Evolutionary conservation across 2,797 vertebrate genomes (phyloP).

Genomic region (Pantherophis alleghaniensis): DNA sequence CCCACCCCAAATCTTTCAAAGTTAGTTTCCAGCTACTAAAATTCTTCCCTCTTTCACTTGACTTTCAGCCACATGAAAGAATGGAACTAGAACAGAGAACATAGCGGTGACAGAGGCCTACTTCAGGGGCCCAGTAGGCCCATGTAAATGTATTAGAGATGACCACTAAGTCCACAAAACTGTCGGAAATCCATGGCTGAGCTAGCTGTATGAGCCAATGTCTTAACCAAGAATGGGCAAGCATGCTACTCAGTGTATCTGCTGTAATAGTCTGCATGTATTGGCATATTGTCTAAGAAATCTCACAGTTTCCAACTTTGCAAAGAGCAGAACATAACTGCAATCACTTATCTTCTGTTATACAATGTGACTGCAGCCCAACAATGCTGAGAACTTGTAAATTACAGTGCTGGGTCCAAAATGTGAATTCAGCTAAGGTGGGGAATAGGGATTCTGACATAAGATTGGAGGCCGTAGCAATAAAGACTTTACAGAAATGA

Average conservation of each 20-base stretch:
- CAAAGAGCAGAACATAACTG: neutral
- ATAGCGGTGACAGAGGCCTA: neutral
- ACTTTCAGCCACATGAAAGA: neutral
- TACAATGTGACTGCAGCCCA: neutral
- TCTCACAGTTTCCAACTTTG: neutral
- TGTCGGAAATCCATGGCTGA: neutral
- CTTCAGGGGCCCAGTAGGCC: neutral
- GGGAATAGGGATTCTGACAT: neutral
- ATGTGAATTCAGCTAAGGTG: neutral
- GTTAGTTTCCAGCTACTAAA: neutral
- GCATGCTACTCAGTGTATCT: neutral
- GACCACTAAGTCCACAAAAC: neutral
- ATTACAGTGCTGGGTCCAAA: constrained; percentile 2
- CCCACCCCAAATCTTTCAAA: neutral
- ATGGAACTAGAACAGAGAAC: neutral
- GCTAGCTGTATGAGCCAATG: neutral
- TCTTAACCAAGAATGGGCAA: neutral
- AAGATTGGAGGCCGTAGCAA: neutral
- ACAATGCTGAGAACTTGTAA: neutral
- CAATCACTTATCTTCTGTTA: neutral
- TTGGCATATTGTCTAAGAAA: neutral
- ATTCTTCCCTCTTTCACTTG: neutral
- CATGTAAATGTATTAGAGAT: neutral
- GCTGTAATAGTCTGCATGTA: neutral
- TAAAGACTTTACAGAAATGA: neutral